Evolutionary conservation across 2,113 vertebrate species (phyloP).

Genomic region (Orthonyx spaldingii): DNA sequence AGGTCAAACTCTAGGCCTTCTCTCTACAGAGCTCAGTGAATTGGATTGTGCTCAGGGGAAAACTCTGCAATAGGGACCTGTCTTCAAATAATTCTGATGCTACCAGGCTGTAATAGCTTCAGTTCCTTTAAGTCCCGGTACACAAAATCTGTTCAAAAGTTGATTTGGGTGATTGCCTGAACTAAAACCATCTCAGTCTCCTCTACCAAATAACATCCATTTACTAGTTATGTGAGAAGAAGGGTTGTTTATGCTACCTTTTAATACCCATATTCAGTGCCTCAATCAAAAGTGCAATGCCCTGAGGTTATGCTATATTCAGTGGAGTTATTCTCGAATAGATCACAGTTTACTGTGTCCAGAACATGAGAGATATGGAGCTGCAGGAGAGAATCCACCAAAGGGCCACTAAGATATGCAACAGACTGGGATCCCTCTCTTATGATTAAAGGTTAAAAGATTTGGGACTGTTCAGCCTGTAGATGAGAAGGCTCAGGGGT

Average conservation of each 20-base stretch:
- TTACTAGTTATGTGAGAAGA: not conserved
- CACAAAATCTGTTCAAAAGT: not conserved
- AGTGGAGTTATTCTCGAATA: not conserved
- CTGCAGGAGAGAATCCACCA: not conserved
- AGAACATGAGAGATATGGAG: not conserved
- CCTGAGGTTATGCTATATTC: not conserved
- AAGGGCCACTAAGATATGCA: not conserved
- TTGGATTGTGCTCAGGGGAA: not conserved
- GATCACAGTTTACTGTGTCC: not conserved
- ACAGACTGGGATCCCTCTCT: not conserved
- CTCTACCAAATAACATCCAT: not conserved
- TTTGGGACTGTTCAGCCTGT: not conserved
- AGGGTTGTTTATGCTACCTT: not conserved
- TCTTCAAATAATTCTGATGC: not conserved
- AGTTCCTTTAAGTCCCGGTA: not conserved
- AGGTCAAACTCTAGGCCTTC: not conserved
- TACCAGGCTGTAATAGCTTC: not conserved
- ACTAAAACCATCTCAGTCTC: not conserved
- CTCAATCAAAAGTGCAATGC: not conserved
- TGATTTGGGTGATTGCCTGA: not conserved
- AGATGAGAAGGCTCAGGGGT: not conserved
- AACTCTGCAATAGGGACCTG: not conserved
- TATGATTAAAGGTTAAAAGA: fast-evolving
- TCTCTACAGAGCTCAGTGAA: not conserved
- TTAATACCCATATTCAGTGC: not conserved